Evolutionary conservation across 2,888 invertebrate genomes (phyloP), one percentile per base, ranked within the genome.

Genomic region (Oegoconia quadripuncta): DNA sequence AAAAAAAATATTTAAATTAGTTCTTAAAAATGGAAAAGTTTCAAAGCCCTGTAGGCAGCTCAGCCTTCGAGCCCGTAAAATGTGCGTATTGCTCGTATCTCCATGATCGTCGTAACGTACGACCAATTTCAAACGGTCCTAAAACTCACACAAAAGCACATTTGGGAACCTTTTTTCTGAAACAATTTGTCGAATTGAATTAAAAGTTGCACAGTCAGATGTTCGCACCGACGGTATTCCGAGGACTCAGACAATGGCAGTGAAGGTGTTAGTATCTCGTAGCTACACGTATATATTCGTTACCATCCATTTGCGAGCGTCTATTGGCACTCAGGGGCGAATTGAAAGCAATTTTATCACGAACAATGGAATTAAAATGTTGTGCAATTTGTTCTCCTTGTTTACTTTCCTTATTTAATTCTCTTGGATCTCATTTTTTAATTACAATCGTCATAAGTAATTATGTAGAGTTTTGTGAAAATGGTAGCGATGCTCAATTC

Each of bases 101-200:
- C n/a, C n/a, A n/a, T n/a, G n/a, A n/a, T n/a, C n/a, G n/a, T n/a
- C n/a, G n/a, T n/a, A n/a, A n/a, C n/a, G n/a, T n/a, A n/a, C n/a
- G n/a, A n/a, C n/a, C n/a, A 15, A 31, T 18, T 17, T 12, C 6
- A 31, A 31, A 9, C 31, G 9, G 22, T 9, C 22, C 7, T 9
- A 22, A 22, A 3, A 22, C 6, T 9, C 7, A 7, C 22, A 22
- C 7, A 7, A 27, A 27, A 27, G 7, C 8, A 26, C 12, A 26
- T 26, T 26, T 26, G 9, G 11, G 12, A 27, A 27, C 7, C 27
- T 27, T 23, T 27, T 14, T 27, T 13, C 5, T 27, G 14, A 27
- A 27, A 27, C 27, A 27, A 27, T 27, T 27, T 27, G 27, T 14
- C 5, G n/a, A 14, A 27, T 27, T 27, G 27, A 27, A 27, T 27